Conservation (phyloP, 1,140 invertebrate species). For the Subanguina moxae region DNA sequence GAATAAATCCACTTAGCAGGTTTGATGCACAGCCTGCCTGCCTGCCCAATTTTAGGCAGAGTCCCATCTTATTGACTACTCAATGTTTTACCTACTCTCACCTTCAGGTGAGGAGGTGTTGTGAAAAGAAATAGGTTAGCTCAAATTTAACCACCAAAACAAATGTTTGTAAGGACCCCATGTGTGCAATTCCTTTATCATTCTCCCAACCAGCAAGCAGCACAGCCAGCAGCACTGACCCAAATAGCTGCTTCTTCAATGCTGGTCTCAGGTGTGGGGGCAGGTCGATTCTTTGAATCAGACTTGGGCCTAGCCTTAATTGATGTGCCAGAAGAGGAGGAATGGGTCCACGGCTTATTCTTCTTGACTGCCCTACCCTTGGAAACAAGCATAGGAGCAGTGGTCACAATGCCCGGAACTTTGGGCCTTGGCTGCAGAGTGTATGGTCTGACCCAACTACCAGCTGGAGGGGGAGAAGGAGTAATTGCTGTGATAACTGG, state of each 20-base stretch:
- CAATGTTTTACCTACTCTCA: no score
- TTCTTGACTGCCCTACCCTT: neutral
- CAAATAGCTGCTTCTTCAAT: constrained; percentile 34
- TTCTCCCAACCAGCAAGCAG: no score
- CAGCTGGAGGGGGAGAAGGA: neutral
- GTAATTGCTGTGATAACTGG: neutral
- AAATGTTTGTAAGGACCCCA: no score
- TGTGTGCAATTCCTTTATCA: no score
- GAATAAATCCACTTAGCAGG: no score
- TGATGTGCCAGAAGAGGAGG: neutral
- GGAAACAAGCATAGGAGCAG: neutral
- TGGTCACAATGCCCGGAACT: neutral
- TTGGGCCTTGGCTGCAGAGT: neutral
- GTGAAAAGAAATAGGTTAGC: no score
- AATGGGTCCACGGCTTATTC: constrained; percentile 19
- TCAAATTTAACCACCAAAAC: no score
- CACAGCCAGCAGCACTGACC: constrained; percentile 2
- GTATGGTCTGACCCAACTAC: neutral
- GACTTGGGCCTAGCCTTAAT: constrained; percentile 1
- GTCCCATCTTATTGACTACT: no score
- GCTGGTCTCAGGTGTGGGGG: constrained; percentile 16
- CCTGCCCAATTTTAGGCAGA: no score
- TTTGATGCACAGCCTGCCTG: no score
- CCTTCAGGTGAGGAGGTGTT: no score
- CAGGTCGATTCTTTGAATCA: constrained; percentile 17